These are phyloP conservation scores for Anolis sagrei DNA, from an alignment of 2,113 vertebrate genomes.

Conservation along the genomic window DNA sequence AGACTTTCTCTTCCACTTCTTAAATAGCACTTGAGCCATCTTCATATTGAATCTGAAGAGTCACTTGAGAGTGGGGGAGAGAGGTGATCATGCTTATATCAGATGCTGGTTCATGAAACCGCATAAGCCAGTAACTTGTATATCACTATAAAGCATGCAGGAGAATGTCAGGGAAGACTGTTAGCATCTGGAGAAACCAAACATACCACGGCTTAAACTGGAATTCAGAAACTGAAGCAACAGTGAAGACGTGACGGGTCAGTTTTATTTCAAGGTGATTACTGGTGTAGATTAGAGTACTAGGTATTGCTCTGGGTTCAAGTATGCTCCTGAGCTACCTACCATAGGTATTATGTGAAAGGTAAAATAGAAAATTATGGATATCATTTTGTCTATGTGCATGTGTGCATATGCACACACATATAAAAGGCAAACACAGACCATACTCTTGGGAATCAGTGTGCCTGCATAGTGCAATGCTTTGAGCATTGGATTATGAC, in stretches of 20 bases:
- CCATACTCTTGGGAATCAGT: not conserved
- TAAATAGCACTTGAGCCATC: constrained; percentile 57
- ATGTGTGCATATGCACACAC: too few species aligned
- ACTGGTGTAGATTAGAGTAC: not conserved
- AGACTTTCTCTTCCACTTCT: constrained; percentile 32
- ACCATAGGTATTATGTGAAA: not conserved
- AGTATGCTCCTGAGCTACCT: not conserved
- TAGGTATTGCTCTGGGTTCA: not conserved
- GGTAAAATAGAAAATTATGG: not conserved
- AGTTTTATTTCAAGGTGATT: not conserved
- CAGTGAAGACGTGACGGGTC: not conserved
- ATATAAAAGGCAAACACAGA: too few species aligned
- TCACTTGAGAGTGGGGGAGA: constrained; percentile 40
- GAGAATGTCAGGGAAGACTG: constrained; percentile 26
- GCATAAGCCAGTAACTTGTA: constrained; percentile 17
- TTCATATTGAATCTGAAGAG: constrained; percentile 62
- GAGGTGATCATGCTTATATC: constrained; percentile 15
- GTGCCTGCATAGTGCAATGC: too few species aligned
- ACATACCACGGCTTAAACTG: constrained; percentile 16
- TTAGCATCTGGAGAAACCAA: constrained; percentile 22
- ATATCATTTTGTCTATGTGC: too few species aligned
- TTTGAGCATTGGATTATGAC: too few species aligned
- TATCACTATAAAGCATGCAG: constrained; percentile 22
- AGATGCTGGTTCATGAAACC: constrained; percentile 46
- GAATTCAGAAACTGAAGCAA: constrained; percentile 20